Base-by-base conservation (phyloP, 2,113 vertebrate species). In the Paratilapia polleni region DNA sequence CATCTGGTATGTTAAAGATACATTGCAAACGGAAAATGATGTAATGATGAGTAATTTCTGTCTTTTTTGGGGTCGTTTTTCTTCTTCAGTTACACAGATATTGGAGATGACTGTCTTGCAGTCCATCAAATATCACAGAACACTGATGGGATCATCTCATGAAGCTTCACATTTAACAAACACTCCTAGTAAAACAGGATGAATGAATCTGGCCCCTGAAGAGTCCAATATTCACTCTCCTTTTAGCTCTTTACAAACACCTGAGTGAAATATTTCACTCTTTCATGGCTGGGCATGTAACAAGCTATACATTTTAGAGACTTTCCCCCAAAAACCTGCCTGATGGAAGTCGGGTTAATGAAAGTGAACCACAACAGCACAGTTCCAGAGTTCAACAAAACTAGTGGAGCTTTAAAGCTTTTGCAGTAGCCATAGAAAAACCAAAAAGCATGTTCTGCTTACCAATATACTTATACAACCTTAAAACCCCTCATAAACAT, bases 301-400 rank as follows among this genome's bases (percentile, higher is more conserved):
- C 47, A 52, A 43, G 66, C 66, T 31, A 52, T 1, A 31, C 24
- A 70, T 70, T 49, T 70, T 52, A 31, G 15, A 70, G 26, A 10
- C 28, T 52, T 73, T 31, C 31, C 26, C 66, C 47, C 49, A 31
- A 73, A 52, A 52, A 17, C 43, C 4, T 73, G 20, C 26, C 9
- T 54, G 10, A 14, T 10, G 26, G 31, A 54, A 73, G 26, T 31
- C 4, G 1, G 17, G 66, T 73, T 73, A 73, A 73, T 73, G 20
- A 31, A 73, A 73, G 19, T 73, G 66, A 73, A 31, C 43, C 43
- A 73, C 28, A 52, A 31, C 10, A 73, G 43, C 43, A 73, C 66
- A 31, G 43, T 52, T 73, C 17, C 6, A 73, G 19, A 70, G 15
- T 49, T 70, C 24, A 73, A n/a, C 22, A 73, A 73, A 52, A 52